phyloP scores from a whole-genome alignment of 1,140 invertebrate genomes.

The Drosophila truncata region DNA sequence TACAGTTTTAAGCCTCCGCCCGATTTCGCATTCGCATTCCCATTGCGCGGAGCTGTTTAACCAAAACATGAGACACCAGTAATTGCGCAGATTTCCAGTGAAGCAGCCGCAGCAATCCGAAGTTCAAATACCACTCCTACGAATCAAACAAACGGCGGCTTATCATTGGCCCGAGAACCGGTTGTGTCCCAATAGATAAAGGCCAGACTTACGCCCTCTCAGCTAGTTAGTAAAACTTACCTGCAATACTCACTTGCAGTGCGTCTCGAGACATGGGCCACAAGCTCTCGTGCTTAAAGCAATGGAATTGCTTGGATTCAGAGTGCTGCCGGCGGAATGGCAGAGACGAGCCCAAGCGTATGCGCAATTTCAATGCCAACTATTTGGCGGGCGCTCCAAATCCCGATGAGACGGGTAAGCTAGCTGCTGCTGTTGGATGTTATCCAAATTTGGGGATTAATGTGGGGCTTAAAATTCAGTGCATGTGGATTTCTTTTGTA shows the following conservation, averaged over 20 bases:
- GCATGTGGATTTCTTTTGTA: neutral
- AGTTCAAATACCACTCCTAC: constrained; percentile 44
- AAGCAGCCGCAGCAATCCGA: constrained; percentile 7
- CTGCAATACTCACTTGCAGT: neutral
- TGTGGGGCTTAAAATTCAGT: neutral
- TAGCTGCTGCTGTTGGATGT: neutral
- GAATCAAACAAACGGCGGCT: constrained; percentile 32
- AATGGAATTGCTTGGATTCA: constrained; percentile 21
- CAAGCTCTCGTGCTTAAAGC: constrained; percentile 17
- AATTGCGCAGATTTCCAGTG: constrained; percentile 23
- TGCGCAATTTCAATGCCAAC: constrained; percentile 44
- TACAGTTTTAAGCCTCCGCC: constrained; percentile 32
- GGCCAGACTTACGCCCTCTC: constrained; percentile 5
- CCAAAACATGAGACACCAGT: constrained; percentile 30
- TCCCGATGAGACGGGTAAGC: constrained; percentile 23
- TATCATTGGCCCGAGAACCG: constrained; percentile 38
- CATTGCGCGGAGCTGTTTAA: constrained; percentile 1
- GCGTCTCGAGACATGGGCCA: constrained; percentile 31
- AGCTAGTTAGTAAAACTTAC: neutral
- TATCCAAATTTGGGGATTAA: constrained; percentile 4
- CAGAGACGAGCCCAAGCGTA: constrained; percentile 27
- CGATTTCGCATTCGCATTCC: constrained; percentile 25
- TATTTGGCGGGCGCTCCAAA: constrained; percentile 22
- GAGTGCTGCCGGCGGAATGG: constrained; percentile 1
- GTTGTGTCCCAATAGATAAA: constrained; percentile 31